A percentile compares a stretch with the other conserved stretches of the same genome.
These are phyloP conservation scores for Apis cerana DNA, from an alignment of 1,140 invertebrate species.

Conservation along the genomic window DNA sequence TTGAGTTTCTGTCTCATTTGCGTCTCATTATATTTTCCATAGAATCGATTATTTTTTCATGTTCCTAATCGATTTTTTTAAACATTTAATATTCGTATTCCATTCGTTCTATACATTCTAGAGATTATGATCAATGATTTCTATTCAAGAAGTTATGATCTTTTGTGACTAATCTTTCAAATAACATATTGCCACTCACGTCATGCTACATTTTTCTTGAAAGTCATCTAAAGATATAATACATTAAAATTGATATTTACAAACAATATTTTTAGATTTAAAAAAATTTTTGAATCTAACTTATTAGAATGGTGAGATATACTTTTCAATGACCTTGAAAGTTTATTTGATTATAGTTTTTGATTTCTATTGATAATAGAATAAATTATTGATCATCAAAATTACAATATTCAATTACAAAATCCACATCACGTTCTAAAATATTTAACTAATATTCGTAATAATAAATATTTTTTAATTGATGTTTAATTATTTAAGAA, in stretches of 20 bases:
- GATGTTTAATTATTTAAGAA: not conserved
- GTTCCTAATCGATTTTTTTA: not conserved
- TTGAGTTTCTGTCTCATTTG: not conserved
- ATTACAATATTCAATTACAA: no score
- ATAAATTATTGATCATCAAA: not conserved
- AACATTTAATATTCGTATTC: not conserved
- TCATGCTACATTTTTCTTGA: not conserved
- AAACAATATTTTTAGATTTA: no score
- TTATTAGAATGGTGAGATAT: no score
- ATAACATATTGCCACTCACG: slow-evolving; percentile 1
- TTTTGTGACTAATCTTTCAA: slow-evolving; percentile 3
- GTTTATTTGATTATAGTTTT: not conserved
- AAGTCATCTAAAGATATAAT: not conserved
- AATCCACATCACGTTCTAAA: not conserved
- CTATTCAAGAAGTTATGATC: not conserved
- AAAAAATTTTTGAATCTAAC: no score
- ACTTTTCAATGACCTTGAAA: no score
- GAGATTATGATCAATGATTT: not conserved
- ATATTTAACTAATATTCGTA: not conserved
- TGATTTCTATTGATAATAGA: no score
- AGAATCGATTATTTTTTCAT: not conserved
- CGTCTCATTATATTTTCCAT: not conserved
- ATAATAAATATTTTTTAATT: not conserved
- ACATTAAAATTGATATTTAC: not conserved
- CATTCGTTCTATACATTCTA: not conserved